Percentiles rank a stretch among this genome's conserved stretches.
Evolutionary conservation across 2,888 invertebrate species (phyloP).

Genomic region (Eueremaeus valkanovi): DNA sequence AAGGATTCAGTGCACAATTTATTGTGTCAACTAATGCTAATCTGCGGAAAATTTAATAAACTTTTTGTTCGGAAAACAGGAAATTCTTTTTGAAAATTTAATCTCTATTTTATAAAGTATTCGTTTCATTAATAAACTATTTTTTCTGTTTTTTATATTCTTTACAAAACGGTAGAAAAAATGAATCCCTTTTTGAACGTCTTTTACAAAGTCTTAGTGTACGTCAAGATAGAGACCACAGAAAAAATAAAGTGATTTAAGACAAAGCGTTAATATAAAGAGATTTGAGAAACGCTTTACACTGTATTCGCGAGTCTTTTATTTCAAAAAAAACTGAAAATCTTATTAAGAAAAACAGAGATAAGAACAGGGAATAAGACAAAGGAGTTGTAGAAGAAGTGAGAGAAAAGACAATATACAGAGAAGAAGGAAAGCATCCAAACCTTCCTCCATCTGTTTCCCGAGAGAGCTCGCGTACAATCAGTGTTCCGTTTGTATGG

Average conservation of each 20-base stretch:
- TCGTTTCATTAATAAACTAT: background rate
- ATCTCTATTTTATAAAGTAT: too few relatives aligned
- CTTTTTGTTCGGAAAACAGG: too few relatives aligned
- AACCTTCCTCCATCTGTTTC: conserved; percentile 74
- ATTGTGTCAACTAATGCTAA: too few relatives aligned
- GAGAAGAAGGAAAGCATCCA: too few relatives aligned
- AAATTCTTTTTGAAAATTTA: too few relatives aligned
- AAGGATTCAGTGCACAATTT: too few relatives aligned
- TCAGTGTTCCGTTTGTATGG: conserved; percentile 77
- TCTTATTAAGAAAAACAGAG: conserved; percentile 4
- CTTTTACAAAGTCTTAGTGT: background rate
- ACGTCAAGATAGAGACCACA: conserved; percentile 12
- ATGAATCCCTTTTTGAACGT: background rate
- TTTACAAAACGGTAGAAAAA: too few relatives aligned
- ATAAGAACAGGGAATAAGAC: background rate
- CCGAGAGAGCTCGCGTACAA: conserved; percentile 76
- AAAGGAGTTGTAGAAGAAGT: background rate
- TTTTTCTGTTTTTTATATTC: background rate
- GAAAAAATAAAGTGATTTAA: conserved; percentile 18
- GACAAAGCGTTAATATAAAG: conserved; percentile 7
- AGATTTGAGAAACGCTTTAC: background rate
- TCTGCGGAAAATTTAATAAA: too few relatives aligned
- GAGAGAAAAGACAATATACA: conserved; percentile 5
- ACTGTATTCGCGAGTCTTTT: background rate
- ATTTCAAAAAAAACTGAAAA: background rate